Evolutionary conservation across 2,113 vertebrate genomes (phyloP).

Genomic region (Rhadina sibilatrix): DNA sequence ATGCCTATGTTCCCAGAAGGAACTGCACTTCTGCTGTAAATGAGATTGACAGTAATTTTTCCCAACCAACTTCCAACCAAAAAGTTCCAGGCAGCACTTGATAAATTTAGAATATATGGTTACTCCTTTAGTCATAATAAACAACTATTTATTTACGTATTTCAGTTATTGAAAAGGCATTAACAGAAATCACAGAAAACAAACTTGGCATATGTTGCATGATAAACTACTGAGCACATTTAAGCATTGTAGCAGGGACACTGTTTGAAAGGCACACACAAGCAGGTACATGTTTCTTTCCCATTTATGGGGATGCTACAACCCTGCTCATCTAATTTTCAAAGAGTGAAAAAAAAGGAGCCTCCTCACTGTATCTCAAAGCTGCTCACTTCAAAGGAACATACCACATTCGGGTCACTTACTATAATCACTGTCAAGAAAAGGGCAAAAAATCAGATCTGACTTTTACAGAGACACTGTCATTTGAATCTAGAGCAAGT

Average conservation of each 20-base stretch:
- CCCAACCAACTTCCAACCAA: slow-evolving; percentile 67
- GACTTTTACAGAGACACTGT: slow-evolving; percentile 67
- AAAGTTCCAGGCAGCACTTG: slow-evolving; percentile 66
- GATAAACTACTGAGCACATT: neutral
- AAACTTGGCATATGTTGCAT: slow-evolving; percentile 15
- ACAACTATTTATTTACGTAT: slow-evolving; percentile 32
- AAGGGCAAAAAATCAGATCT: slow-evolving; percentile 69
- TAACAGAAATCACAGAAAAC: slow-evolving; percentile 37
- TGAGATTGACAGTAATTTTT: slow-evolving; percentile 73
- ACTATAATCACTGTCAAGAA: slow-evolving; percentile 65
- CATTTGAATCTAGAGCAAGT: slow-evolving; percentile 69
- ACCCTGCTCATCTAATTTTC: neutral
- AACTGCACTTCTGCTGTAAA: slow-evolving; percentile 71
- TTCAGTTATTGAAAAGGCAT: slow-evolving; percentile 51
- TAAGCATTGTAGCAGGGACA: neutral
- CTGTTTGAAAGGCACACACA: neutral
- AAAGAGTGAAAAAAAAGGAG: neutral
- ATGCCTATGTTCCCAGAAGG: slow-evolving; percentile 69
- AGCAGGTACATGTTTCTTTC: neutral
- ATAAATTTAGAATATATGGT: slow-evolving; percentile 60
- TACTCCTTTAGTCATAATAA: slow-evolving; percentile 39
- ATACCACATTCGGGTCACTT: slow-evolving; percentile 63
- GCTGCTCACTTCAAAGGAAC: slow-evolving; percentile 58
- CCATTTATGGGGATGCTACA: neutral
- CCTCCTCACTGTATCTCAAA: slow-evolving; percentile 6